Percentiles rank a stretch among this genome's conserved stretches.
Evolutionary conservation across 2,113 vertebrate species (phyloP).

Genomic region (Rhinoderma darwinii): DNA sequence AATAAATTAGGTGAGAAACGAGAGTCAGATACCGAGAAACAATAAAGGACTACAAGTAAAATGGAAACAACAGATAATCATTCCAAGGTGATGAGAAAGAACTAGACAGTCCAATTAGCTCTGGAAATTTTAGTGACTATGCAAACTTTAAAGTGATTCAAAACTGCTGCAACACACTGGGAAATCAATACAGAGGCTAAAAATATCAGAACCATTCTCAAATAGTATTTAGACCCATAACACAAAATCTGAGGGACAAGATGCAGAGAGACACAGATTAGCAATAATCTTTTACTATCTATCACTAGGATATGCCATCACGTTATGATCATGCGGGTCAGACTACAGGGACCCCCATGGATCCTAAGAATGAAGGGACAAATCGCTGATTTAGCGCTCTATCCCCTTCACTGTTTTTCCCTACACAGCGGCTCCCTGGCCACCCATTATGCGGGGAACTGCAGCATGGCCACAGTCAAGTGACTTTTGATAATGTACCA

Average conservation of each 20-base stretch:
- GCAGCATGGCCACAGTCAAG: too few relatives aligned
- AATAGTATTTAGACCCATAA: neutral
- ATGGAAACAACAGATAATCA: constrained; percentile 33
- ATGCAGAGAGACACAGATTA: neutral
- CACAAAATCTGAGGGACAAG: neutral
- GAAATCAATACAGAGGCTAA: neutral
- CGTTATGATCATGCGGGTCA: too few relatives aligned
- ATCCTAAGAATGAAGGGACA: too few relatives aligned
- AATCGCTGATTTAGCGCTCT: too few relatives aligned
- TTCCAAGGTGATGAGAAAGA: constrained; percentile 20
- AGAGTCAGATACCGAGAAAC: neutral
- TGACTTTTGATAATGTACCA: too few relatives aligned
- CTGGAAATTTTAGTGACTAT: constrained; percentile 13
- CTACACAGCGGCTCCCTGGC: too few relatives aligned
- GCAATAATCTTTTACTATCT: neutral
- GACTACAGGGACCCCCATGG: too few relatives aligned
- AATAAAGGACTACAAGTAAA: constrained; percentile 24
- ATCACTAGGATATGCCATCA: neutral
- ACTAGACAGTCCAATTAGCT: constrained; percentile 35
- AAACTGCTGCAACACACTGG: neutral
- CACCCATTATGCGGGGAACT: too few relatives aligned
- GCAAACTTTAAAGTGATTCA: constrained; percentile 31
- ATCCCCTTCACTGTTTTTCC: too few relatives aligned
- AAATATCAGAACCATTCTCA: neutral
- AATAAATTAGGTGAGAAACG: constrained; percentile 30